Base-by-base conservation (phyloP, 2,113 vertebrate genomes). In the Scomber colias region DNA sequence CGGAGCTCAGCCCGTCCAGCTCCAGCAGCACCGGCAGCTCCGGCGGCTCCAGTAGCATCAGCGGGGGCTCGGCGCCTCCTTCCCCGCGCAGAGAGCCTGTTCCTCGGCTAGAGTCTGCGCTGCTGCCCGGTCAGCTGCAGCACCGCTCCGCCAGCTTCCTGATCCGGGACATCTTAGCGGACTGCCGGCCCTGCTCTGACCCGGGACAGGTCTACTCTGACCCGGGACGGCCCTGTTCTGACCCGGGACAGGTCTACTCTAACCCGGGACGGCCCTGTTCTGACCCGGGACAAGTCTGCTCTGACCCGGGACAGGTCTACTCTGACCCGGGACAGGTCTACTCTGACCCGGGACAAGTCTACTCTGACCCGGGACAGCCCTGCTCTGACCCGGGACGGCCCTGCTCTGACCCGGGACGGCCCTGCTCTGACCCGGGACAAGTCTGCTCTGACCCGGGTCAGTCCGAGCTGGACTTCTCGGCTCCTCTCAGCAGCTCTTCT, bases 111-210 rank as follows among this genome's bases (percentile, higher is more conserved):
- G 95, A 96, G n/a, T 91, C 94, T 17, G 95, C 95, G 16, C 90
- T 94, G 44, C 94, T 91, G 71, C 93, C 92, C 2, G 86, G 19
- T 53, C 96, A 55, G 44, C 96, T 95, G 16, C 96, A 96, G 88
- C 96, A 95, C 65, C 94, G 96, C 77, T 95, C 95, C 3, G 95
- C 94, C 91, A 95, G 95, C 79, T 99, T 99, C 88, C 90, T 99
- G 50, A 99, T 99, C 93, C 95, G 97, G 91, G 97, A 99, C 92
- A 98, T 99, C 45, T 91, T 99, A 46, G 95, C 96, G 17, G 98
- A 97, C 87, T 96, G 96, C 84, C 96, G 95, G 60, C 93, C 96
- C 24, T 27, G 2, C 3, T 27, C 24, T 17, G 97, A 96, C 88
- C 93, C 95, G 87, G 96, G 93, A 68, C 54, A 95, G 95, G 86